Conservation (phyloP, 2,797 vertebrate genomes). For the Pachyuromys duprasi region DNA sequence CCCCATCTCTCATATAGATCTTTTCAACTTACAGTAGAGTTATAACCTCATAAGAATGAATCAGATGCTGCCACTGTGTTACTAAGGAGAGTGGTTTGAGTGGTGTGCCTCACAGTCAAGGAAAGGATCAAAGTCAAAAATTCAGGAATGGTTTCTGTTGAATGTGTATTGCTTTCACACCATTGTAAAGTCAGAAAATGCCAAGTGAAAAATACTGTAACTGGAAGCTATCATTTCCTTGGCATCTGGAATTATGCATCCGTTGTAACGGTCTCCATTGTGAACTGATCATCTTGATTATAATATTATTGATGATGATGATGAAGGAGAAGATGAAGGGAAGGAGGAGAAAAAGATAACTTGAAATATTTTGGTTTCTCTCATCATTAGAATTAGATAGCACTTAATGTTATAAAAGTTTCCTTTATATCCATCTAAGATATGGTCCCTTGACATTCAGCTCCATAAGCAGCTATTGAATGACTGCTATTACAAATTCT, state of each 20-base stretch:
- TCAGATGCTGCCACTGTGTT: neutral
- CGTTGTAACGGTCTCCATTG: neutral
- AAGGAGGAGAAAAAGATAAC: neutral
- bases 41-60: neutral
- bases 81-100: neutral
- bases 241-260: neutral
- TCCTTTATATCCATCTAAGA: neutral
- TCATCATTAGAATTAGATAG: neutral
- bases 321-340: neutral
- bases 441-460: constrained; percentile 7
- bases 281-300: neutral
- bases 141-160: neutral
- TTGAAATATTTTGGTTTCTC: neutral
- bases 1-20: neutral
- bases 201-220: neutral
- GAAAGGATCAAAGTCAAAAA: neutral
- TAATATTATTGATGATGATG: neutral
- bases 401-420: neutral
- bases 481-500: neutral
- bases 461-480: neutral
- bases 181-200: neutral
- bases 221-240: neutral
- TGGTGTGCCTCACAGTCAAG: neutral
- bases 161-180: neutral
- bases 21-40: neutral